Conservation (phyloP, 2,113 vertebrate species). For the Malaclemys terrapin region DNA sequence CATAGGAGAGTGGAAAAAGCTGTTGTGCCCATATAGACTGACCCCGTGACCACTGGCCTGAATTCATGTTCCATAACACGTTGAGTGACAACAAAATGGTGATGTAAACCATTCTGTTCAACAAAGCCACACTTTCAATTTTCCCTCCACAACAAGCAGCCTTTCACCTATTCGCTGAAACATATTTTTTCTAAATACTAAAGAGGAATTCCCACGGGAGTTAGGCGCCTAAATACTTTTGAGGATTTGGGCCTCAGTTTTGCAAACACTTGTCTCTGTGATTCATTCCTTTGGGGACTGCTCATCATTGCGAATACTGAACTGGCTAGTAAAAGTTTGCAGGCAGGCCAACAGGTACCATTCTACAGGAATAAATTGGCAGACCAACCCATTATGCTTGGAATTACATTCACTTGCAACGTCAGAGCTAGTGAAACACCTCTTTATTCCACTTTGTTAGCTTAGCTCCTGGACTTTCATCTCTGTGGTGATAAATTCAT, state of each 20-base stretch:
- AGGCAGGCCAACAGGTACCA: neutral
- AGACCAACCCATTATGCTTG: neutral
- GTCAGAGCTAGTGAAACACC: neutral
- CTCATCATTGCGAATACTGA: neutral
- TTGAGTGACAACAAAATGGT: neutral
- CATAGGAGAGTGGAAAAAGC: neutral
- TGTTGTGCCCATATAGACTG: neutral
- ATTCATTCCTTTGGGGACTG: neutral
- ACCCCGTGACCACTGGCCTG: accelerated
- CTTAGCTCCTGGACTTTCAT: conserved; percentile 19
- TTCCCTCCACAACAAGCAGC: neutral
- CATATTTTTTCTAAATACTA: neutral
- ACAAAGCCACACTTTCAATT: neutral
- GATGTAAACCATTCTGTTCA: neutral
- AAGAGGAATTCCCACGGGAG: neutral
- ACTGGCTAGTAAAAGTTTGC: neutral
- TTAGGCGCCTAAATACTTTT: neutral
- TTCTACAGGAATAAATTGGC: neutral
- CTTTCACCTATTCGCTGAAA: neutral
- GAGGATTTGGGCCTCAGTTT: neutral
- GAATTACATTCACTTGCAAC: neutral
- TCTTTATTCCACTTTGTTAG: neutral
- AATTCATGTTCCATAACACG: accelerated
- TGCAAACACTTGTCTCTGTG: neutral
- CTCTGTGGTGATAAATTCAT: conserved; percentile 19